Evolutionary conservation across 1,140 invertebrate genomes (phyloP), one percentile per base, ranked within the genome.

Genomic region (Zaprionus davidi): DNA sequence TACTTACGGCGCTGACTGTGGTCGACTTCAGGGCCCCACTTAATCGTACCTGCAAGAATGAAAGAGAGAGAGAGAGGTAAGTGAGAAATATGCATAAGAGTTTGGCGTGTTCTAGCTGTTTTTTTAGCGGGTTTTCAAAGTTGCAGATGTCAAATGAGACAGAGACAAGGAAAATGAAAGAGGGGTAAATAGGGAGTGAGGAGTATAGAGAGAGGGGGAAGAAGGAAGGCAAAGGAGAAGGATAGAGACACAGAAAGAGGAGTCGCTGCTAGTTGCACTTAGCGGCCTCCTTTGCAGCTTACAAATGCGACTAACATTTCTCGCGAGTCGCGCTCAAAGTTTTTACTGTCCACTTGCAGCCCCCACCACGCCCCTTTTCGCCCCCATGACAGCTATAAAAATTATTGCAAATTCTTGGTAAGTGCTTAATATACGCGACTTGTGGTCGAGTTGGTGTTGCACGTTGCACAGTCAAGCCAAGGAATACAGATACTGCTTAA

Each of bases 1-100:
- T 78, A 88, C 84, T 87, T 81, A 87, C 83, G 80, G 70, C 77
- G 55, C 60, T 59, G 64, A 87, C 79, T 76, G 75, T 76, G 70
- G 59, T 76, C 46, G 71, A 65, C 71, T 79, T 60, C 36, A 34
- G 65, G 24, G 58, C 57, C 57, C 75, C 75, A 68, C 78, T 90
- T 7, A 24, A 11, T 24, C 46, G 46, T 81, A 88, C 84, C 84
- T 88, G 85, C 69, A 88, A 51, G 46, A 51, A 12, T 24, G 20
- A 51, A 5, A 51, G 65, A 69, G n/a, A 62, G 57, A 63, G 38
- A 77, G 11, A 69, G 46, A 44, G 55, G 51, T 26, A 17, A 49
- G 36, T 44, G 36, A 67, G 26, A 51, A 51, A 63, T 24, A 31
- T 67, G 72, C 57, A 73, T 41, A 63, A 72, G 67, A 76, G 79